Conservation (phyloP, 2,797 vertebrate species). For the Eospalax fontanierii region DNA sequence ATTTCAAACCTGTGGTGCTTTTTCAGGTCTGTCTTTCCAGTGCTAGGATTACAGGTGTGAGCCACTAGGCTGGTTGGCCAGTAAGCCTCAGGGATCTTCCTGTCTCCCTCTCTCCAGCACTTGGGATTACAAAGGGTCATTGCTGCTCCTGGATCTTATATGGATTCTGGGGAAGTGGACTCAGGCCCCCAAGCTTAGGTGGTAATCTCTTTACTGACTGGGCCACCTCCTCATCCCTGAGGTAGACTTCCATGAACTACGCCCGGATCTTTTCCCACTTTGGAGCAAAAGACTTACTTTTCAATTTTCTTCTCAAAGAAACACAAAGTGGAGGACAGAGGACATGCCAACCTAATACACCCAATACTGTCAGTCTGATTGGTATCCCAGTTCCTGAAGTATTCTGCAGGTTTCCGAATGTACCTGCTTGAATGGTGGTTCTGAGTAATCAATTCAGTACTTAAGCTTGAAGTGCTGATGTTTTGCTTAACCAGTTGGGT, state of each 20-base stretch:
- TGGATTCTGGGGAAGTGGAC: not conserved
- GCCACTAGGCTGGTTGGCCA: not conserved
- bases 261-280: not conserved
- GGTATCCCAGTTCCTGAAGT: not conserved
- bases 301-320: not conserved
- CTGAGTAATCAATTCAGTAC: slow-evolving; percentile 27
- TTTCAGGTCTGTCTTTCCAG: no score
- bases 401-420: slow-evolving; percentile 23
- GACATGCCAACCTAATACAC: not conserved
- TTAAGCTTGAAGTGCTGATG: slow-evolving; percentile 5
- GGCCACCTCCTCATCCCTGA: not conserved
- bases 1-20: not conserved
- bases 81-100: not conserved
- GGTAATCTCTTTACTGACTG: not conserved
- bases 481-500: not conserved
- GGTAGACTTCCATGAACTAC: not conserved
- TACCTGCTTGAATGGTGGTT: not conserved
- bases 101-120: not conserved
- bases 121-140: not conserved
- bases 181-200: not conserved
- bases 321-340: not conserved
- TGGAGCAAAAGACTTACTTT: not conserved
- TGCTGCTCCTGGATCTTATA: not conserved
- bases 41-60: no score
- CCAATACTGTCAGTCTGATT: not conserved